Base-by-base conservation (phyloP, 2,888 invertebrate genomes). In the Endomychus coccineus region DNA sequence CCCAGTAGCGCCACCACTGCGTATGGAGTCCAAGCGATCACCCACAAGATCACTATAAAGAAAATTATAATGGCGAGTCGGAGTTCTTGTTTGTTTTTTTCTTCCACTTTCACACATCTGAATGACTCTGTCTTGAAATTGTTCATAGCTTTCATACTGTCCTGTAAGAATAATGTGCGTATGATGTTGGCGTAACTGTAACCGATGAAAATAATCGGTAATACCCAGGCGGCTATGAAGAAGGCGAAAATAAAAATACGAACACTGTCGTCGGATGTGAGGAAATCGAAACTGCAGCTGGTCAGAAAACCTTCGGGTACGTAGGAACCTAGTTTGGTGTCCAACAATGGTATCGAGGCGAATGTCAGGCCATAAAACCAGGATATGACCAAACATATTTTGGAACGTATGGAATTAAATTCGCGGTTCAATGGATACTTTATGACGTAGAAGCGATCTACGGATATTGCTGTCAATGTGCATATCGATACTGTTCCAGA, bases 211-310 rank as follows among this genome's bases (percentile, higher is more conserved):
- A 66, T 54, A 43, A 89, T 73, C 0, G 90, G 90, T 2, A 80
- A 58, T 2, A 80, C 71, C 78, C 80, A 90, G 27, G 79, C 88
- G 1, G 79, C 83, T 21, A 78, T 71, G 60, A 84, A 86, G 59
- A 83, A 83, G 3, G 75, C 60, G 47, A 86, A 73, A 55, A 87
- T 84, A 57, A 83, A 89, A 40, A 74, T 71, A 31, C 76, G 74
- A 1, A 76, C 77, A 1, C 61, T 57, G 1, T 64, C 53, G 34
- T 77, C 74, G n/a, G 75, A 73, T 1, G 83, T 77, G 29, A 89
- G 71, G 55, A 89, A 90, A 62, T 89, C 88, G 58, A 85, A 89
- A 54, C 87, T 83, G 65, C 89, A 90, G 51, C 83, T 83, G 12
- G 85, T 87, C 40, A 88, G 71, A 56, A 77, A 86, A 2, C 86